Evolutionary conservation across 2,888 invertebrate genomes (phyloP).

Genomic region (Boloria selene): DNA sequence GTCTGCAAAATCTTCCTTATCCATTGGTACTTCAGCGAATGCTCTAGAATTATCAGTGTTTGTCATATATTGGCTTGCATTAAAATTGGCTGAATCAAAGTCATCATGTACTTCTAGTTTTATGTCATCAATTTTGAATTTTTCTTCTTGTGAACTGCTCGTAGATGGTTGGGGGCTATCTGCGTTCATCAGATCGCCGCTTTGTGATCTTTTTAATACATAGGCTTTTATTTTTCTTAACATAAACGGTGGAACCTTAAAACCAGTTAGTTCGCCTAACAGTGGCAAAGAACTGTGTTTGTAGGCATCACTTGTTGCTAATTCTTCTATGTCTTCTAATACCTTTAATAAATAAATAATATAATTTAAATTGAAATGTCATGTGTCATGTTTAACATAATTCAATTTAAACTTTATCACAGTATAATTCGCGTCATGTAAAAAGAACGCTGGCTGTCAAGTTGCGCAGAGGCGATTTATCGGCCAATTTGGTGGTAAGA

Average conservation of each 20-base stretch:
- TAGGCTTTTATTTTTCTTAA: slow-evolving; percentile 87
- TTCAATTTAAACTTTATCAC: too few species aligned
- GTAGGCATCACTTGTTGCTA: slow-evolving; percentile 88
- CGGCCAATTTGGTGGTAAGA: too few species aligned
- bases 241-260: slow-evolving; percentile 89
- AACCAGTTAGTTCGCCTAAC: slow-evolving; percentile 87
- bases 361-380: neutral
- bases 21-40: slow-evolving; percentile 66
- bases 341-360: slow-evolving; percentile 61
- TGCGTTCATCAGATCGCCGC: slow-evolving; percentile 59
- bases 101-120: slow-evolving; percentile 69
- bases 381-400: too few species aligned
- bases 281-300: slow-evolving; percentile 84
- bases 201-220: slow-evolving; percentile 72
- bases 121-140: slow-evolving; percentile 67
- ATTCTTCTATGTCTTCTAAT: slow-evolving; percentile 88
- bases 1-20: slow-evolving; percentile 72
- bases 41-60: slow-evolving; percentile 65
- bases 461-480: too few species aligned
- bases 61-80: slow-evolving; percentile 67
- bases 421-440: too few species aligned
- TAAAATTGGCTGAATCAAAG: slow-evolving; percentile 66
- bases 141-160: slow-evolving; percentile 62
- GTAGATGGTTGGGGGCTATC: slow-evolving; percentile 71
- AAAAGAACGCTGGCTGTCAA: too few species aligned